Percentiles rank a stretch among this genome's conserved stretches.
These are phyloP conservation scores for Pemphredon lugubris DNA, from an alignment of 2,888 invertebrate species.

Conservation along the genomic window DNA sequence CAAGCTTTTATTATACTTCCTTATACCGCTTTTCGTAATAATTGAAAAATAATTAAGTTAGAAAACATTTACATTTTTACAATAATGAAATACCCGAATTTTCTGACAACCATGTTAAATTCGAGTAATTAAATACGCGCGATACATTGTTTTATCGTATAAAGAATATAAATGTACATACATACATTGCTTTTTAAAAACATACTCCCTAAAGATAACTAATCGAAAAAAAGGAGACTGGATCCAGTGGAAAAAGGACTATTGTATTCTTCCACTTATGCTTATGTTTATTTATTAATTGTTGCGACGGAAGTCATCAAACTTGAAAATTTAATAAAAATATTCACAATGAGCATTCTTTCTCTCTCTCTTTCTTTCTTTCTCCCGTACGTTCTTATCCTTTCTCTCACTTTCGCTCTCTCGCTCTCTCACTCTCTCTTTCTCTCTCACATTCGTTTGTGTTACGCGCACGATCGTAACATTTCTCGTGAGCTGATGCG, in stretches of 20 bases:
- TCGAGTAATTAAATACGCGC: too few relatives aligned
- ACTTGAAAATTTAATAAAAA: constrained; percentile 82
- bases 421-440: too few relatives aligned
- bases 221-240: constrained; percentile 17
- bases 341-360: constrained; percentile 81
- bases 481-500: constrained; percentile 59
- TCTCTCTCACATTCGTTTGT: constrained; percentile 59
- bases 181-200: too few relatives aligned
- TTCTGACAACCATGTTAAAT: too few relatives aligned
- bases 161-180: background rate
- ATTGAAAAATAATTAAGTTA: too few relatives aligned
- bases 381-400: constrained; percentile 46
- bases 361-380: constrained; percentile 74
- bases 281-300: constrained; percentile 81
- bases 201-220: background rate
- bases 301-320: constrained; percentile 81
- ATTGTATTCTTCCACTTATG: constrained; percentile 73
- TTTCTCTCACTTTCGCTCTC: too few relatives aligned
- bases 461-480: constrained; percentile 60
- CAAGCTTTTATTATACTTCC: background rate
- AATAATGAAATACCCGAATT: too few relatives aligned
- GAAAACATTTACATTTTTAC: too few relatives aligned
- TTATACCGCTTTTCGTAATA: background rate
- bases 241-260: constrained; percentile 42
- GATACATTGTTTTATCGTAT: background rate